Conservation (phyloP, 2,797 vertebrate genomes). For the Cryptoprocta ferox region DNA sequence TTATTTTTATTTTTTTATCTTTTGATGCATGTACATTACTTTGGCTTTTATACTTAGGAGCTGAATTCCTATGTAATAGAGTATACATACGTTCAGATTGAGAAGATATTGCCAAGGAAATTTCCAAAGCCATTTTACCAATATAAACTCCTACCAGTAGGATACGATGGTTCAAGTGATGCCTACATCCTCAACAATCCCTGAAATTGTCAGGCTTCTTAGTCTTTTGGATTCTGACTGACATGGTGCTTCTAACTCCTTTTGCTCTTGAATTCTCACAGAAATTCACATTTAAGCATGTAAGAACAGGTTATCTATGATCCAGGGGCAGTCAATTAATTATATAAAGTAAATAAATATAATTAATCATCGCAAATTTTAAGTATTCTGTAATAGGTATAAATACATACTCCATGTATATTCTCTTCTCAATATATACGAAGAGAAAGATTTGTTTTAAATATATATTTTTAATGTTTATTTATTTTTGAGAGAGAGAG, state of each 20-base stretch:
- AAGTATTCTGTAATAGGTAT: not conserved
- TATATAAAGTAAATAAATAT: not conserved
- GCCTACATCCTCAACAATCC: not conserved
- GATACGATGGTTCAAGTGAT: not conserved
- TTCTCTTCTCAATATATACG: not conserved
- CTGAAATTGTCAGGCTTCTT: not conserved
- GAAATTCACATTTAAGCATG: conserved; percentile 7
- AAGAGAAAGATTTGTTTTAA: not conserved
- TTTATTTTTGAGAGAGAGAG: too few species aligned
- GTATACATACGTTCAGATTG: not conserved
- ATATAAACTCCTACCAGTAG: not conserved
- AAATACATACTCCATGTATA: not conserved
- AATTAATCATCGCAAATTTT: not conserved
- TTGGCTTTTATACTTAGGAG: not conserved
- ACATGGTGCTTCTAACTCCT: not conserved
- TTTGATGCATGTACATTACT: not conserved
- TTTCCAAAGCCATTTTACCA: conserved; percentile 43
- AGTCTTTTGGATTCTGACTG: not conserved
- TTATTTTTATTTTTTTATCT: not conserved
- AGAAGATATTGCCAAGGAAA: not conserved
- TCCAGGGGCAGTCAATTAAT: not conserved
- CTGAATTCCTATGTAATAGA: not conserved
- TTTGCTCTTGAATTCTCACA: conserved; percentile 29
- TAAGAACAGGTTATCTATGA: conserved; percentile 12
- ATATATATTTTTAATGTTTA: too few species aligned